These are phyloP conservation scores for Myotis brandtii DNA, from an alignment of 2,113 vertebrate genomes.

Conservation along the genomic window DNA sequence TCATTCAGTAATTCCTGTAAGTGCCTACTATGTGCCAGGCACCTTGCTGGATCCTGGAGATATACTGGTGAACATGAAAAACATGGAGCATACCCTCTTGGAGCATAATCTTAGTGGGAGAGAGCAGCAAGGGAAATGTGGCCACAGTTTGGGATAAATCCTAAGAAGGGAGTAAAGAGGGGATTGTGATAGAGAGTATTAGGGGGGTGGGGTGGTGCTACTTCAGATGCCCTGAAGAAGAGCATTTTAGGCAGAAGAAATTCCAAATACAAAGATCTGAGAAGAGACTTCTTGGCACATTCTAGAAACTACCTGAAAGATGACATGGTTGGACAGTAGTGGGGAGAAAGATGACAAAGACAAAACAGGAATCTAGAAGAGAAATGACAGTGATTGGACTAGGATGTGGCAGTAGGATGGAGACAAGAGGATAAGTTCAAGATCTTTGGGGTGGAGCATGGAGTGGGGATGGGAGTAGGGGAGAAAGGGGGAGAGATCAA, in stretches of 20 bases:
- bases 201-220: background rate
- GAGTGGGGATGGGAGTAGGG: rapidly evolving
- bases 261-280: background rate
- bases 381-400: background rate
- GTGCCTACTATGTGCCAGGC: background rate
- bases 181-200: background rate
- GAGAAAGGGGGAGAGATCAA: background rate
- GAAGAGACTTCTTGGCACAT: background rate
- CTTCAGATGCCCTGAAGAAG: background rate
- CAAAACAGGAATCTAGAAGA: background rate
- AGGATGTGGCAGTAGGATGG: background rate
- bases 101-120: background rate
- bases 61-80: background rate
- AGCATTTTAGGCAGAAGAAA: background rate
- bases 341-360: background rate
- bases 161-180: background rate
- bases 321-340: background rate
- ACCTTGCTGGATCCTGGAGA: background rate
- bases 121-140: background rate
- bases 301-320: background rate
- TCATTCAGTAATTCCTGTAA: background rate
- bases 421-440: background rate
- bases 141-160: background rate
- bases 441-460: background rate
- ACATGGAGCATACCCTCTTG: rapidly evolving